Percentiles rank a stretch among this genome's conserved stretches.
phyloP scores from a whole-genome alignment of 2,888 invertebrate species.

The Linnaemya vulpina region DNA sequence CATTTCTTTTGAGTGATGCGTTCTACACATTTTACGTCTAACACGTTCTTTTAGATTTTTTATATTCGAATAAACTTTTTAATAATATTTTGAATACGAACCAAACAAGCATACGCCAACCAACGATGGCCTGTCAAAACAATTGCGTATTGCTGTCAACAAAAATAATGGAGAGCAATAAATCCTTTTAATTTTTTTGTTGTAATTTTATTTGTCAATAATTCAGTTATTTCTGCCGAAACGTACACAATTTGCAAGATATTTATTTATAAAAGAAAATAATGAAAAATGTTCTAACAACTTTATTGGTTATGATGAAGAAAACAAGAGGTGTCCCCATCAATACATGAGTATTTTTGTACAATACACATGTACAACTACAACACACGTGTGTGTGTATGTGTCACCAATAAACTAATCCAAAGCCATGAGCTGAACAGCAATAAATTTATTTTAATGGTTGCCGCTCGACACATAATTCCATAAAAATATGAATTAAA shows the following conservation, averaged over 20 bases:
- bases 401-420: slow-evolving; percentile 4
- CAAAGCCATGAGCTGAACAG: background rate
- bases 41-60: no score
- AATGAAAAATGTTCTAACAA: background rate
- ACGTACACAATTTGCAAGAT: background rate
- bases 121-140: slow-evolving; percentile 25
- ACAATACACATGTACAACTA: no score
- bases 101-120: no score
- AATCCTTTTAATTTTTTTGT: background rate
- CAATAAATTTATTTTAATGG: slow-evolving; percentile 12
- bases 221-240: background rate
- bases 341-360: background rate
- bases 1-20: no score
- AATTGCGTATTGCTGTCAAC: slow-evolving; percentile 21
- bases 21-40: no score
- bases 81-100: no score
- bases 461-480: background rate
- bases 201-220: background rate
- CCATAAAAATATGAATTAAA: background rate
- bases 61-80: no score
- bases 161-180: background rate
- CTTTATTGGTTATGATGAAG: background rate
- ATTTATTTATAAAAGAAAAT: background rate
- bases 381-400: background rate
- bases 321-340: slow-evolving; percentile 18